These are phyloP conservation scores for Anniella stebbinsi DNA, from an alignment of 2,797 vertebrate genomes.

Conservation along the genomic window DNA sequence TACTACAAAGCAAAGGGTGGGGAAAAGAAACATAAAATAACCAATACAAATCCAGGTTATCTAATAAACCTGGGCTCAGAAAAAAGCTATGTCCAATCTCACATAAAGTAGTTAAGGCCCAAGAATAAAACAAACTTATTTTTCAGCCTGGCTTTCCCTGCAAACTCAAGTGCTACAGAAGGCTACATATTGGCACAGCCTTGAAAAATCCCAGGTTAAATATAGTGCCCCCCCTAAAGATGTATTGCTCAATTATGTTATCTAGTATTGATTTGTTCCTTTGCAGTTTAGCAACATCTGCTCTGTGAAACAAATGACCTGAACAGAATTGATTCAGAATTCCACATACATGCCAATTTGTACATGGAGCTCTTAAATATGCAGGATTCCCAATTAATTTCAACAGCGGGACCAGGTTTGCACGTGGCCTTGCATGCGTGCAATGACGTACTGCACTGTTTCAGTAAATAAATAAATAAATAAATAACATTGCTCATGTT, in stretches of 20 bases:
- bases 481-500: fast-evolving
- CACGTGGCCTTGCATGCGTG: background rate
- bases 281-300: background rate
- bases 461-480: background rate
- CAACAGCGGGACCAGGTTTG: background rate
- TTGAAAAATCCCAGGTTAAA: background rate
- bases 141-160: background rate
- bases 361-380: background rate
- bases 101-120: background rate
- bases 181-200: background rate
- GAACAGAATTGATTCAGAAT: background rate
- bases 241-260: background rate
- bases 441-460: background rate
- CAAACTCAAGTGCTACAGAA: background rate
- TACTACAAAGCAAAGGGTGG: background rate
- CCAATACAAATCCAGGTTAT: background rate
- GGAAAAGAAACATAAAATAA: no score
- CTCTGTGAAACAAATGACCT: background rate
- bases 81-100: background rate
- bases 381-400: background rate
- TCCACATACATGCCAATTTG: background rate
- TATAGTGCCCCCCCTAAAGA: background rate
- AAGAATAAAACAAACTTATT: background rate
- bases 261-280: background rate
- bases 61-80: background rate